A percentile compares a stretch with the other conserved stretches of the same genome.
phyloP scores from a whole-genome alignment of 1,140 invertebrate species.

The Cyclargus thomasi region DNA sequence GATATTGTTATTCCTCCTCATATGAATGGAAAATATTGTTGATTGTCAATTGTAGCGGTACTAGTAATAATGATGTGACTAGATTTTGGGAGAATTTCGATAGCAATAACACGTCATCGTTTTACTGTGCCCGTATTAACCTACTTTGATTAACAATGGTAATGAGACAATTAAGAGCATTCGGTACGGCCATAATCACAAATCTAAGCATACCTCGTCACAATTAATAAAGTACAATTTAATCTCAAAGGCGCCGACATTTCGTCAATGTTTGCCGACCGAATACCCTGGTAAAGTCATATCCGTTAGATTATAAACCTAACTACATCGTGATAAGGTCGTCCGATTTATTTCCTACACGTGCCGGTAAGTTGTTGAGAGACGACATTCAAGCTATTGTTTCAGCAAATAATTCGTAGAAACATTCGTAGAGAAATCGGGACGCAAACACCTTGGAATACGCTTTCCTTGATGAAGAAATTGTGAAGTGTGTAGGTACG shows the following conservation, averaged over 20 bases:
- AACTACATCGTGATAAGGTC: conserved; percentile 25
- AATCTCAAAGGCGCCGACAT: conserved; percentile 66
- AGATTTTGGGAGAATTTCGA: background rate
- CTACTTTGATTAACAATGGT: conserved; percentile 23
- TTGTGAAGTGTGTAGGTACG: background rate
- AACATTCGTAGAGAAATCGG: conserved; percentile 62
- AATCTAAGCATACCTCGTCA: conserved; percentile 55
- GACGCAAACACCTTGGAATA: conserved; percentile 45
- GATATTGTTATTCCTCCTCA: too few species aligned
- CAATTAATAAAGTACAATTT: conserved; percentile 61
- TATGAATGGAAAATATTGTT: too few species aligned
- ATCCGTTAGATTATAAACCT: conserved; percentile 27
- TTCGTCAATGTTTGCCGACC: conserved; percentile 52
- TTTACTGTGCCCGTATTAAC: conserved; percentile 24
- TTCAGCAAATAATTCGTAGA: conserved; percentile 70
- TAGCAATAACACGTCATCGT: background rate
- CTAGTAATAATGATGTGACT: background rate
- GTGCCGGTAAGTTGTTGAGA: conserved; percentile 33
- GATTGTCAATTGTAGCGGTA: too few species aligned
- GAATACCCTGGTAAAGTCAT: conserved; percentile 20
- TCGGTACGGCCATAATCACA: conserved; percentile 49
- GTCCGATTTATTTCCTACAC: background rate
- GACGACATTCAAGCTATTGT: conserved; percentile 63
- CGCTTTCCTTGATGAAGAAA: conserved; percentile 31
- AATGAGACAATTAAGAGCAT: conserved; percentile 38